Evolutionary conservation across 2,888 invertebrate species (phyloP), one percentile per base, ranked within the genome.

Genomic region (Leptinotarsa juncta): DNA sequence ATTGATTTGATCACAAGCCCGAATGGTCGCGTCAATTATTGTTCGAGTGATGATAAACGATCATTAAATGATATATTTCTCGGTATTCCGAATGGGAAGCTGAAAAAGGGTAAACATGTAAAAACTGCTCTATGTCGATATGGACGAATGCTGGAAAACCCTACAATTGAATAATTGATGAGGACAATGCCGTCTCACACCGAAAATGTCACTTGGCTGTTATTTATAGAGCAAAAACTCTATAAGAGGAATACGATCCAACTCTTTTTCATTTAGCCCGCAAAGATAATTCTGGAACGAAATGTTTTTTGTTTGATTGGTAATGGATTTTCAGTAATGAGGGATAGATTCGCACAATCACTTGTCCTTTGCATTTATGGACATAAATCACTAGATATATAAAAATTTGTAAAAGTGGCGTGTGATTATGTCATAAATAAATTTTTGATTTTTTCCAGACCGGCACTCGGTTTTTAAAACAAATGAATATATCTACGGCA

Each of bases 41-140:
- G 16, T 23, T 4, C 20, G 23, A 57, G 23, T 57, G 57, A 57
- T 57, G 57, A 57, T 20, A 57, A 57, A 57, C 23, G 57, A 57
- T 15, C 57, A 57, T 23, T 2, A 12, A 15, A 23, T 57, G 57
- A 57, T 23, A 57, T 57, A 57, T 57, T 57, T 57, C 23, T 23
- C 10, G 20, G 23, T 20, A 57, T 57, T 57, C 57, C 1, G 14
- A 15, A 23, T 23, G 20, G 20, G 20, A 23, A 23, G 20, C 57
- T 23, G 57, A 57, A 57, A 57, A 57, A 57, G 57, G 23, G 23
- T 57, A 57, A 57, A 57, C 57, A 57, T 57, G 57, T 23, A 57
- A 57, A 57, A 57, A 57, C 15, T 57, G 26, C 23, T 57, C 4
- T 57, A 23, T 57, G 57, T 23, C 57, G 57, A 57, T 57, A 57